These are phyloP conservation scores for Phyllotreta cruciferae DNA, from an alignment of 2,888 invertebrate genomes.

Conservation along the genomic window DNA sequence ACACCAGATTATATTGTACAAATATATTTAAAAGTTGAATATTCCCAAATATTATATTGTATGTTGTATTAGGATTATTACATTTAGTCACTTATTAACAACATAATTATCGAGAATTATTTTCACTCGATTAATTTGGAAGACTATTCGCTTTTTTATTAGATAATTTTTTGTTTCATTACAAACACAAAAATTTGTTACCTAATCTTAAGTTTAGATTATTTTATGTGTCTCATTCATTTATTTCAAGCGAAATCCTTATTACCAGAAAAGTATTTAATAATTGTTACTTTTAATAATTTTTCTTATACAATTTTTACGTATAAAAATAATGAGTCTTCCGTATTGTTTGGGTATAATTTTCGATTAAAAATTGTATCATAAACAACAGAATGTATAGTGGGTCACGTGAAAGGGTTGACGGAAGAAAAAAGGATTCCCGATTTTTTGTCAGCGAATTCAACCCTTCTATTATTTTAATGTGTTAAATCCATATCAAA, in stretches of 20 bases:
- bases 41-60: slow-evolving; percentile 56
- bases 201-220: no score
- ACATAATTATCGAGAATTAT: neutral
- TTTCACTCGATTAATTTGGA: neutral
- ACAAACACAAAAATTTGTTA: neutral
- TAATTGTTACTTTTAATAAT: neutral
- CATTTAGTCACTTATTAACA: slow-evolving; percentile 17
- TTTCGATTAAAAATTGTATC: slow-evolving; percentile 31
- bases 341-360: slow-evolving; percentile 17
- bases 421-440: neutral
- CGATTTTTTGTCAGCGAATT: slow-evolving; percentile 32
- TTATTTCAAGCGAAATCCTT: neutral
- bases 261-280: neutral
- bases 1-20: slow-evolving; percentile 61
- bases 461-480: slow-evolving; percentile 46
- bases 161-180: no score
- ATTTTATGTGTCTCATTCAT: neutral
- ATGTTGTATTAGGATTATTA: slow-evolving; percentile 54
- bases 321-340: neutral
- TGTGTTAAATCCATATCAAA: slow-evolving; percentile 56
- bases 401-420: slow-evolving; percentile 12
- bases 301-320: no score
- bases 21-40: slow-evolving; percentile 51
- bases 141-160: no score
- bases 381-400: slow-evolving; percentile 39